Percentiles rank a stretch among this genome's conserved stretches.
phyloP scores from a whole-genome alignment of 2,888 invertebrate species.

The Diachrysia chrysitis region DNA sequence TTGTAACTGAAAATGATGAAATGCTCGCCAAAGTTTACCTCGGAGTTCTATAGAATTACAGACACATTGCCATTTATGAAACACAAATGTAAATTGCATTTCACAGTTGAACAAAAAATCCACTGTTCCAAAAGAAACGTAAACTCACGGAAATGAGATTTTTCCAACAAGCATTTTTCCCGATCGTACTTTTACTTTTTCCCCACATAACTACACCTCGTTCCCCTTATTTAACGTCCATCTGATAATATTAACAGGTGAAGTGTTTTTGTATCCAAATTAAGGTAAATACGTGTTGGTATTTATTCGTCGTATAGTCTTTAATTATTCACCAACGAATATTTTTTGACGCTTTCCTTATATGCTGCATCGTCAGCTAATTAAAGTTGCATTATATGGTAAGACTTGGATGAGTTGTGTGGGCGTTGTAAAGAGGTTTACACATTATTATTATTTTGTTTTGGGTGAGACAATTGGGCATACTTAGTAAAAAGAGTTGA shows the following conservation, averaged over 20 bases:
- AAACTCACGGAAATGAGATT: slow-evolving; percentile 1
- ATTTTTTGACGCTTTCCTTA: slow-evolving; percentile 56
- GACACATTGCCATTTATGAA: too few relatives aligned
- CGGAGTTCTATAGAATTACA: too few relatives aligned
- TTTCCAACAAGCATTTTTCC: slow-evolving; percentile 16
- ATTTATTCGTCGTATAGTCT: slow-evolving; percentile 48
- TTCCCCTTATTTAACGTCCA: slow-evolving; percentile 32
- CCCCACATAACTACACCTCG: slow-evolving; percentile 16
- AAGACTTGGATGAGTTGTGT: slow-evolving; percentile 40
- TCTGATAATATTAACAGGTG: slow-evolving; percentile 40
- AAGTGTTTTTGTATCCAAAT: slow-evolving; percentile 43
- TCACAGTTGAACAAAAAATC: background rate
- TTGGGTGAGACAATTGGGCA: background rate
- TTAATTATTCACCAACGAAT: slow-evolving; percentile 50
- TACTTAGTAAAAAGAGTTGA: background rate
- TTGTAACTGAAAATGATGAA: too few relatives aligned
- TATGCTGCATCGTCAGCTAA: slow-evolving; percentile 52
- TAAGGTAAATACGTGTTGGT: slow-evolving; percentile 59
- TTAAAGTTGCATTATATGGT: slow-evolving; percentile 67
- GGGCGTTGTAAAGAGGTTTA: slow-evolving; percentile 43
- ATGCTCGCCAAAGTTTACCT: too few relatives aligned
- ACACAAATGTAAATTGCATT: too few relatives aligned
- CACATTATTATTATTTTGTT: slow-evolving; percentile 24
- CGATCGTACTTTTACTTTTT: slow-evolving; percentile 6
- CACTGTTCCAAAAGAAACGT: background rate